Base-by-base conservation (phyloP, 1,140 invertebrate species). In the Sycophaga agraensis region DNA sequence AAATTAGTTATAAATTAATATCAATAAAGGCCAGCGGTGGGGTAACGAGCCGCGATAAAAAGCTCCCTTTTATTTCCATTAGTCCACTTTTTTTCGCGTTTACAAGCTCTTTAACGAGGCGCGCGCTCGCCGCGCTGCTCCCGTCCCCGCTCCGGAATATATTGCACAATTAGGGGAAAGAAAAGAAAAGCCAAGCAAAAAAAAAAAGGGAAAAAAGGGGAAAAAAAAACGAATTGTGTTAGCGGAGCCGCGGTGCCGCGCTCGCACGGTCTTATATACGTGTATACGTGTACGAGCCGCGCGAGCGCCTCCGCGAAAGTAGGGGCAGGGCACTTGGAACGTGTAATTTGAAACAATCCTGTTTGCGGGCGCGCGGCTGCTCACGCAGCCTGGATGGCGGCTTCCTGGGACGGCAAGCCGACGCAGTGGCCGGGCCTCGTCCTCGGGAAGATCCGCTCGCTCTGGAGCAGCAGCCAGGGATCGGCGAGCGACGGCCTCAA, bases 381-480 rank as follows among this genome's bases (percentile, higher is more conserved):
- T n/a, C n/a, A n/a, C 49, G 28, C 65, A 81, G 78, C 72, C 43
- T 79, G 77, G 79, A 80, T 85, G 70, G 83, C 84, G 51, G 83
- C 85, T 22, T 84, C 81, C 5, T 78, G 83, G 69, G 82, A 80
- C 39, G 85, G 84, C 67, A 81, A 80, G 63, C n/a, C n/a, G n/a
- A 80, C 82, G 51, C 80, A 87, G 66, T 90, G 90, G 87, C 88
- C 88, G 22, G 89, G 88, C 49, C 78, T 90, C 64, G 89, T 92
- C 56, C 86, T 93, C 69, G 89, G 89, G 70, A 93, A 93, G 84
- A 93, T 93, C 75, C 89, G 90, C 72, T 92, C 91, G 11, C 79
- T 93, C 55, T 93, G 91, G 91, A 89, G 85, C 66, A 85, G 85
- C 65, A 89, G 89, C 65, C 85, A 87, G 19, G 87, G 84, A 45